These are phyloP conservation scores for Drosophila yooni DNA, from an alignment of 2,888 invertebrate species.

Conservation along the genomic window DNA sequence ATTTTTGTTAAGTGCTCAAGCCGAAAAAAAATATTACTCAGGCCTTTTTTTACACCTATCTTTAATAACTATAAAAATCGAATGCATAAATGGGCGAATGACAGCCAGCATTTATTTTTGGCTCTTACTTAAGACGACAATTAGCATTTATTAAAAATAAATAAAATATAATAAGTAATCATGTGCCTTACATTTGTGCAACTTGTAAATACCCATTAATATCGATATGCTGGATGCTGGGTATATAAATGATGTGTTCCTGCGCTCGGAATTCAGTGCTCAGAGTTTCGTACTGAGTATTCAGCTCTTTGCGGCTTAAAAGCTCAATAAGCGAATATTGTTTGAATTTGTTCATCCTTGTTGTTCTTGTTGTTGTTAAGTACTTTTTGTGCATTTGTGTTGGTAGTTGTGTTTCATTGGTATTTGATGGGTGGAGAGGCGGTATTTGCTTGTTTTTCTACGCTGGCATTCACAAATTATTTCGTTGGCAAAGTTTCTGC, in stretches of 20 bases:
- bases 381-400: slow-evolving; percentile 1
- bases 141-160: not conserved
- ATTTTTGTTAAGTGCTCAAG: slow-evolving; percentile 5
- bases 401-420: slow-evolving; percentile 48
- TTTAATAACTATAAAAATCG: slow-evolving; percentile 25
- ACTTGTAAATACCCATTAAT: not conserved
- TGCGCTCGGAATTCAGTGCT: slow-evolving; percentile 7
- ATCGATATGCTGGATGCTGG: slow-evolving; percentile 1
- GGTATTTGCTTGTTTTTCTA: not conserved
- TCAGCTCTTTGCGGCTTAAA: slow-evolving; percentile 65
- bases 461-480: slow-evolving; percentile 60
- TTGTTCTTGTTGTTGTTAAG: slow-evolving; percentile 25
- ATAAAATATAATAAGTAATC: not conserved
- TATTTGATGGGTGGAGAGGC: slow-evolving; percentile 34
- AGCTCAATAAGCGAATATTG: slow-evolving; percentile 69
- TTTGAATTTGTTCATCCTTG: slow-evolving; percentile 63
- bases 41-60: slow-evolving; percentile 1
- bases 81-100: slow-evolving; percentile 25
- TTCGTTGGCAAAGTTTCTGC: slow-evolving; percentile 51
- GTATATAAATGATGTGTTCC: slow-evolving; percentile 11
- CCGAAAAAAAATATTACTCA: not conserved
- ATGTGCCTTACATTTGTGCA: not conserved
- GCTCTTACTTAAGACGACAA: slow-evolving; percentile 1
- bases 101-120: slow-evolving; percentile 47
- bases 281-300: slow-evolving; percentile 12